Evolutionary conservation across 2,888 invertebrate species (phyloP).

Genomic region (Lochmaea capreae): DNA sequence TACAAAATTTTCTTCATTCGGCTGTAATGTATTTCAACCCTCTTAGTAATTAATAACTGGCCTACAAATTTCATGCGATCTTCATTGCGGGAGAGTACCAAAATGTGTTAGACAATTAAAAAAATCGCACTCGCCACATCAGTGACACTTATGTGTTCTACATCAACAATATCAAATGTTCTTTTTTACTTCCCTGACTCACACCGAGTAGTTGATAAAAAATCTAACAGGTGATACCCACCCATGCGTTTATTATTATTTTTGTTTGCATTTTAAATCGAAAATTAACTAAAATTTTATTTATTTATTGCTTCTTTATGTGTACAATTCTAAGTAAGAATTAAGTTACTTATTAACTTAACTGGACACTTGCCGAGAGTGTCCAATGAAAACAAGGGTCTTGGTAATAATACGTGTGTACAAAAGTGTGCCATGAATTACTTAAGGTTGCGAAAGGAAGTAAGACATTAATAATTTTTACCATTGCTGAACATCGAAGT

Average conservation of each 20-base stretch:
- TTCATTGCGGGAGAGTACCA: constrained; percentile 45
- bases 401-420: no score
- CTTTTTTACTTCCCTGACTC: constrained; percentile 52
- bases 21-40: no score
- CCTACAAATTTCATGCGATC: constrained; percentile 33
- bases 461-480: no score
- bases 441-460: no score
- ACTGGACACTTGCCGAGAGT: no score
- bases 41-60: not conserved
- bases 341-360: no score
- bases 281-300: not conserved
- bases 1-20: no score
- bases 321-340: no score
- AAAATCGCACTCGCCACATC: constrained; percentile 47
- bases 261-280: constrained; percentile 38
- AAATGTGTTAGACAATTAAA: constrained; percentile 44
- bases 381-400: no score
- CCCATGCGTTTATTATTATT: constrained; percentile 46
- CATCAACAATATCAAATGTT: constrained; percentile 34
- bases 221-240: constrained; percentile 50
- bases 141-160: constrained; percentile 29
- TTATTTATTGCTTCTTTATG: not conserved
- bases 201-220: constrained; percentile 52
- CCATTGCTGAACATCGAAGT: no score
- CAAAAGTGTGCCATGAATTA: no score